Base-by-base conservation (phyloP, 2,888 invertebrate species). In the Caenorhabditis macrosperma region DNA sequence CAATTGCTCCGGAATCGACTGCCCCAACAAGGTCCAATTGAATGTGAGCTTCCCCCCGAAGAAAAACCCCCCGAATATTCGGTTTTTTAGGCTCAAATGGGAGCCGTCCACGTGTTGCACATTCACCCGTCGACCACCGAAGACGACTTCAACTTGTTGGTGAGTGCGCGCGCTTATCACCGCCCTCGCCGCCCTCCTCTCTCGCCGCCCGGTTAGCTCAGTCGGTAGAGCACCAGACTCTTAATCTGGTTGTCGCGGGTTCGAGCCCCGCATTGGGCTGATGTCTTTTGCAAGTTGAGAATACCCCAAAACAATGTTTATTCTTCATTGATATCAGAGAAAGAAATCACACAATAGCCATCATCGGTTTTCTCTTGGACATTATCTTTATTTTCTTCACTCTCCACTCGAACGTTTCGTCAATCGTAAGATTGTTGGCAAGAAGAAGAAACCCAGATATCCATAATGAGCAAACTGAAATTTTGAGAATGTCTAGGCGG, bases 221-320 rank as follows among this genome's bases (percentile, higher is more conserved):
- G 87, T 87, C 87, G 87, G 87, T 87, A 87, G 87, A 87, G 87
- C 87, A 87, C 87, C 87, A 87, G 87, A 87, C 87, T 87, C 87
- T 87, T 87, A 87, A 87, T 87, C 87, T 87, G 87, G 87, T 82
- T 86, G 87, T 87, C 87, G 86, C 86, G 87, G 87, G 87, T 87
- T 87, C 87, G 87, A 87, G 87, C 87, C 87, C 87, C 87, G 86
- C 85, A 87, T 87, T 84, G 87, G 85, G 86, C 87, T 86, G 61
- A 80, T 52, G 20, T 59, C 50, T 46, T 33, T 60, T 69, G 24
- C 41, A 28, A 38, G 9, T 12, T 12, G 33, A 17, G 22, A n/a
- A n/a, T n/a, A n/a, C n/a, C n/a, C n/a, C n/a, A n/a, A n/a, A n/a
- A n/a, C n/a, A n/a, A n/a, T n/a, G n/a, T n/a, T n/a, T n/a, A n/a